Conservation (phyloP, 2,888 invertebrate species). For the Lutraria lutraria region DNA sequence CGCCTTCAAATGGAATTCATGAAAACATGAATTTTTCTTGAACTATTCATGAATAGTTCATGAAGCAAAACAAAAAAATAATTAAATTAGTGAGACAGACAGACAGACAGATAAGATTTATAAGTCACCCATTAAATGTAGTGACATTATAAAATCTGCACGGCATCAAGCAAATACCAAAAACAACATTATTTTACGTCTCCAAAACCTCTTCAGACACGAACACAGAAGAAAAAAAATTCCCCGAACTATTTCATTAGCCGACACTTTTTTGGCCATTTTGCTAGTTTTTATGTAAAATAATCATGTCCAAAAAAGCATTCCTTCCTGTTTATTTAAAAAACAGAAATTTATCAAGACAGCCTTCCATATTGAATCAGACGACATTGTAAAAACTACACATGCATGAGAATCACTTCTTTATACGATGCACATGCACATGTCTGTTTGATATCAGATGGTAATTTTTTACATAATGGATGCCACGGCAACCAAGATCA, state of each 20-base stretch:
- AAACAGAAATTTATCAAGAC: not conserved
- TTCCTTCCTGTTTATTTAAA: not conserved
- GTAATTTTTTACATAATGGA: constrained; percentile 12
- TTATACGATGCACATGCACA: constrained; percentile 7
- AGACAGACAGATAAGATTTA: too few relatives aligned
- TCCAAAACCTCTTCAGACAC: not conserved
- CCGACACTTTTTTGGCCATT: not conserved
- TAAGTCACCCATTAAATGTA: too few relatives aligned
- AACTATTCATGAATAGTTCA: too few relatives aligned
- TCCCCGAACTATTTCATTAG: not conserved
- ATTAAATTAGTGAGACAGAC: too few relatives aligned
- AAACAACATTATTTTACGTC: not conserved
- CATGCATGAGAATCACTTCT: constrained; percentile 15
- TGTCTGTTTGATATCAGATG: constrained; percentile 7
- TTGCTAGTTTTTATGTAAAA: not conserved
- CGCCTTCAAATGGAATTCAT: too few relatives aligned
- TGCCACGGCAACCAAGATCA: constrained; percentile 8
- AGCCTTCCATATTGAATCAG: constrained; percentile 7
- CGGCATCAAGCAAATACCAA: not conserved
- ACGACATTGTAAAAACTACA: constrained; percentile 16
- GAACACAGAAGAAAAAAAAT: not conserved
- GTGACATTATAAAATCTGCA: too few relatives aligned
- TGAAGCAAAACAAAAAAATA: too few relatives aligned
- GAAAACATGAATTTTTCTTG: too few relatives aligned
- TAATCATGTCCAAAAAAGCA: constrained; percentile 11